phyloP scores from a whole-genome alignment of 2,797 vertebrate species.

The Dryobates pubescens region DNA sequence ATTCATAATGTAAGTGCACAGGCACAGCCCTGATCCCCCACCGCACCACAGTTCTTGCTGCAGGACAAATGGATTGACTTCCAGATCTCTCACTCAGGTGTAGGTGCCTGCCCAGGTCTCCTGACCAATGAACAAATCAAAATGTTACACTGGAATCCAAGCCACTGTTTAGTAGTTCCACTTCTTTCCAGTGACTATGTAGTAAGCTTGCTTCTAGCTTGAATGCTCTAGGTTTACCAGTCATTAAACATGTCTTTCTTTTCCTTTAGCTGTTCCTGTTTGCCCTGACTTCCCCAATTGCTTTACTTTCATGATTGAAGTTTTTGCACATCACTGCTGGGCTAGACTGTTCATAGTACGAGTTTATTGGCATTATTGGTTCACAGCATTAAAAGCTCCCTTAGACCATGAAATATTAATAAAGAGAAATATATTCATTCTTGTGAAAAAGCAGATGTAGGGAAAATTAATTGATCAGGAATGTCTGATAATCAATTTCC shows the following conservation, averaged over 20 bases:
- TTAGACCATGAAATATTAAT: conserved; percentile 50
- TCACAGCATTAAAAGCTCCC: neutral
- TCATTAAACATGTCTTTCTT: neutral
- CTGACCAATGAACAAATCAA: neutral
- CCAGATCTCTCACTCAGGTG: neutral
- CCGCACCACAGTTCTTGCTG: neutral
- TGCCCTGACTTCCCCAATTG: neutral
- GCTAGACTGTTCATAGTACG: neutral
- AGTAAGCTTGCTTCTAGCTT: neutral
- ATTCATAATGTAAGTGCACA: neutral
- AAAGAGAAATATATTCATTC: conserved; percentile 18
- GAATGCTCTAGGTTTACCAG: neutral
- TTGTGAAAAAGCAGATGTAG: conserved; percentile 23
- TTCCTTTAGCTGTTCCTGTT: neutral
- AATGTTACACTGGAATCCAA: neutral
- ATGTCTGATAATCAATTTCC: conserved; percentile 38
- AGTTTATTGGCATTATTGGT: conserved; percentile 18
- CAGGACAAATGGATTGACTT: neutral
- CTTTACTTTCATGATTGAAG: neutral
- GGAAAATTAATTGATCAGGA: conserved; percentile 55
- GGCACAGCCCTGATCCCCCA: neutral
- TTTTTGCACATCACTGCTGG: neutral
- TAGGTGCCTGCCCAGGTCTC: neutral
- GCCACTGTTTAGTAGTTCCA: neutral
- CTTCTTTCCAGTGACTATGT: neutral